Evolutionary conservation across 2,797 vertebrate genomes (phyloP).

Genomic region (Sebastes glaucus): DNA sequence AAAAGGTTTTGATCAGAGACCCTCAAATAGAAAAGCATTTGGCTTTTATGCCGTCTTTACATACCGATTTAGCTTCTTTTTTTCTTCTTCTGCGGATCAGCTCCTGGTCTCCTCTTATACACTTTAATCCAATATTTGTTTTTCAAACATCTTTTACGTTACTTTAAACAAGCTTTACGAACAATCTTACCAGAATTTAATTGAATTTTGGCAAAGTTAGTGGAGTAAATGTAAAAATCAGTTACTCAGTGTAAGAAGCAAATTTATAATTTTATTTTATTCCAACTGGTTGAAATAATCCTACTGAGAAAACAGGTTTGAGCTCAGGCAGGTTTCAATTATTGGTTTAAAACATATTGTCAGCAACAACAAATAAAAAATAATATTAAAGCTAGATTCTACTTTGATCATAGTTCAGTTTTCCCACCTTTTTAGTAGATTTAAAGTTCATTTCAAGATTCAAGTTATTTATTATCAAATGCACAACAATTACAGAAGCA

Average conservation of each 20-base stretch:
- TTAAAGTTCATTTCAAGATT: background rate
- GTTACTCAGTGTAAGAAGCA: background rate
- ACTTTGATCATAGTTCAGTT: background rate
- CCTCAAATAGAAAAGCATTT: constrained; percentile 13
- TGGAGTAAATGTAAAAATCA: background rate
- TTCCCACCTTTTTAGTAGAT: background rate
- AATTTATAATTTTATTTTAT: background rate
- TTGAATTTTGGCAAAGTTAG: background rate
- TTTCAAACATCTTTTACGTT: background rate
- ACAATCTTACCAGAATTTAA: background rate
- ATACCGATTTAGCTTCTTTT: background rate
- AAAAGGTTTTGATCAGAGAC: constrained; percentile 26
- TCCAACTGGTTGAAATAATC: constrained; percentile 19
- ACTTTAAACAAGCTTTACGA: background rate
- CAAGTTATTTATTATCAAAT: too few relatives aligned
- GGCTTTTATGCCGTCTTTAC: background rate
- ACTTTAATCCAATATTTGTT: background rate
- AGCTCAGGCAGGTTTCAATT: background rate
- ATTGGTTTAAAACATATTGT: background rate
- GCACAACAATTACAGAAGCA: too few relatives aligned
- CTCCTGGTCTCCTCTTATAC: background rate
- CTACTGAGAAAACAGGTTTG: background rate
- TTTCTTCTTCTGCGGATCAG: background rate
- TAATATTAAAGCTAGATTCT: background rate
- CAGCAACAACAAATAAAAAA: background rate